Base-by-base conservation (phyloP, 2,113 vertebrate genomes). In the Phaethon lepturus region DNA sequence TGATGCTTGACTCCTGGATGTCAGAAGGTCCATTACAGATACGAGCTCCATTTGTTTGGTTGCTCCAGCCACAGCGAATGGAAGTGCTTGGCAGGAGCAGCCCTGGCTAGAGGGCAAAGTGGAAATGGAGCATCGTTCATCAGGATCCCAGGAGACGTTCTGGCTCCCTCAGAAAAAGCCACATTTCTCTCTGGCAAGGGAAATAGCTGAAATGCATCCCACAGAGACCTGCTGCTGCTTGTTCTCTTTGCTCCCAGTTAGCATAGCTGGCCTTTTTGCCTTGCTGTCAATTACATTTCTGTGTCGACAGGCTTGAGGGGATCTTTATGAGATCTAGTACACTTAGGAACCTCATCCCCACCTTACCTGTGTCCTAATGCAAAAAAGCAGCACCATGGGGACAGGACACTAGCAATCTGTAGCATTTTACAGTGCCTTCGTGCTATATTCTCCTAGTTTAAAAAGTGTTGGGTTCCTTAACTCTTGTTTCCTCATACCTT, bases 341-440 rank as follows among this genome's bases (percentile, higher is more conserved):
- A 55, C 17, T 69, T 64, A 60, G 45, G 26, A 87, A 40, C 28
- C 22, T 74, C 52, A 55, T 52, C 3, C 4, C 17, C 33, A 47
- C 26, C 15, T 58, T 53, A 26, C 9, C 38, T 38, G 17, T 25
- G n/a, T 17, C 17, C 38, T 66, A 35, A 40, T 66, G n/a, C 29
- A 42, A 76, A 40, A 78, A 40, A 6, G 1, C 10, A 29, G 10
- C 42, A n/a, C 44, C 0, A 0, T 18, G 52, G 28, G 42, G 6
- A 15, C 35, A 42, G 44, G 19, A 28, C 9, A 7, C 3, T 26
- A 15, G 24, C 10, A 53, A 50, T 35, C n/a, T 52, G 22, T 24
- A 60, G 16, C 18, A 49, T 59, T 59, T n/a, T 67, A 18, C 7
- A 35, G 4, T 69, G 28, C 26, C 33, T 84, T 69, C 55, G 13